A percentile compares a stretch with the other conserved stretches of the same genome.
Evolutionary conservation across 2,888 invertebrate genomes (phyloP).

Genomic region (Phanerotoma sp.): DNA sequence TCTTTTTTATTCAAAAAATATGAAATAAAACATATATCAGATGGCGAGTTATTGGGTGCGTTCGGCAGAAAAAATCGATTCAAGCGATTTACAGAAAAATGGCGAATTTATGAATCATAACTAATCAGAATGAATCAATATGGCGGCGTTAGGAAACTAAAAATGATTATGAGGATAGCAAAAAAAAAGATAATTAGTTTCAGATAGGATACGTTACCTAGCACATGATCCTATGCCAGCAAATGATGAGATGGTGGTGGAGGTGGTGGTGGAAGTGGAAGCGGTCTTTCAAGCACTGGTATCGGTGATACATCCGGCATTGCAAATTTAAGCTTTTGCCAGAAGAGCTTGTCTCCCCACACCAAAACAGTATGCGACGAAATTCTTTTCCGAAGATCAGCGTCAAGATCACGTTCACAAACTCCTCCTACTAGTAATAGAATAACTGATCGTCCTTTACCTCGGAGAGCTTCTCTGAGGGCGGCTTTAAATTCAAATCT

Average conservation of each 20-base stretch:
- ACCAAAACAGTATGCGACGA: constrained; percentile 90
- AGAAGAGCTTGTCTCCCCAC: constrained; percentile 94
- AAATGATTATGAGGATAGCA: not conserved
- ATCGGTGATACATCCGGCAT: constrained; percentile 70
- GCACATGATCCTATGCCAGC: constrained; percentile 68
- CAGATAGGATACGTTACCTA: constrained; percentile 18
- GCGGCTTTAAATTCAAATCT: constrained; percentile 94
- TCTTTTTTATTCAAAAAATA: too few species aligned
- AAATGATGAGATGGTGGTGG: constrained; percentile 69
- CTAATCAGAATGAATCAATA: too few species aligned
- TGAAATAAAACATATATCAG: too few species aligned
- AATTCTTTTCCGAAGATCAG: constrained; percentile 85
- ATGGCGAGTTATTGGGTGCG: too few species aligned
- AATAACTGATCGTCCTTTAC: constrained; percentile 82
- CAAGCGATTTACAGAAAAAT: too few species aligned
- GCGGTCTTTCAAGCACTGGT: constrained; percentile 52
- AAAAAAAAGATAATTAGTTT: not conserved
- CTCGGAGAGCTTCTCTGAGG: constrained; percentile 85
- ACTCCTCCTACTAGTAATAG: constrained; percentile 89
- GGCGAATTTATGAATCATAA: too few species aligned
- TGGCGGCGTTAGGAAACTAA: not conserved
- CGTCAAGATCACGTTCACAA: constrained; percentile 85
- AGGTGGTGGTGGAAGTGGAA: constrained; percentile 54
- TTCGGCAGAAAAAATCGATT: too few species aligned
- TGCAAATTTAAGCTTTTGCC: constrained; percentile 92